Base-by-base conservation (phyloP, 2,888 invertebrate species). In the Blomia tropicalis region DNA sequence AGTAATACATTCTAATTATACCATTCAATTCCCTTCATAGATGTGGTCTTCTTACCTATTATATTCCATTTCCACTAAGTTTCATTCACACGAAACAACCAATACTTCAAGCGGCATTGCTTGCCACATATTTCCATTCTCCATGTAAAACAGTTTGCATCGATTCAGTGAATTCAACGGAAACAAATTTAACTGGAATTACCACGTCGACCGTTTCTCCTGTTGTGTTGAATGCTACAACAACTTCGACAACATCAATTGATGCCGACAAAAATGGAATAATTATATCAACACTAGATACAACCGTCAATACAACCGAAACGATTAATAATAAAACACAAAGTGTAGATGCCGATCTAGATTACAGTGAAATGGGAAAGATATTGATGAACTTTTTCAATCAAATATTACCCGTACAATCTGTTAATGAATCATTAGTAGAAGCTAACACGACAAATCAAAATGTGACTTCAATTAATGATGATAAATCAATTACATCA, bases 21-120 rank as follows among this genome's bases (percentile, higher is more conserved):
- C 36, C 17, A 36, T 11, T 36, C 22, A 7, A 23, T n/a, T 30
- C 47, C n/a, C 22, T 62, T 66, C 66, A 5, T 65, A 72, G 72
- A 60, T 72, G 72, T 66, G 71, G 71, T 7, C 61, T 66, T 14
- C 63, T 70, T 7, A 68, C 70, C 0, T 67, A 68, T 44, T 70
- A 69, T 65, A 68, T 72, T 41, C 70, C 69, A 1, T 69, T 67
- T 43, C 72, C 72, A 17, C 44, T 68, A 25, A 68, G 68, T 43
- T 59, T 66, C 14, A 64, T 67, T 32, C 60, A 64, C 29, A 43
- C 32, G 14, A 59, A 66, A 0, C 23, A 60, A 17, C 63, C 63
- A 5, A 36, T 67, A 17, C 63, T 67, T 11, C 51, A 60, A 2
- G 62, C 64, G 11, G 65, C 67, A 1, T 43, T 67, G 5, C n/a